Conservation (phyloP, 2,797 vertebrate genomes). For the Myoxocephalus aenaeus region DNA sequence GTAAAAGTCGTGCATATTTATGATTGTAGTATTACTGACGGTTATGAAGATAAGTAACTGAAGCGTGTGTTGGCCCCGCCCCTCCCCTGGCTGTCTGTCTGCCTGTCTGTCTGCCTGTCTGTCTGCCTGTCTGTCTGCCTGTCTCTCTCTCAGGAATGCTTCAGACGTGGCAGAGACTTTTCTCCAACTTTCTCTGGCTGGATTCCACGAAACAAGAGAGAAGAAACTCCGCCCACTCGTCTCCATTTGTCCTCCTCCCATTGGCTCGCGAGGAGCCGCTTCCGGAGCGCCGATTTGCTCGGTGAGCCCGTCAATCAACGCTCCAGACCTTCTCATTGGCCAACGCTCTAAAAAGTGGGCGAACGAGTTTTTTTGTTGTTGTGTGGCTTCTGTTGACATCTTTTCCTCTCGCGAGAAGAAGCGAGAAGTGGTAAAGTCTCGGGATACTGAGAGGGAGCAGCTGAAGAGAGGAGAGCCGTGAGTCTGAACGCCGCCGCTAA, state of each 20-base stretch:
- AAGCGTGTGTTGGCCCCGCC: too few relatives aligned
- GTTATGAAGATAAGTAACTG: too few relatives aligned
- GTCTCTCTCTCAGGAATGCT: constrained; percentile 30
- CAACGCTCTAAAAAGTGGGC: fast-evolving
- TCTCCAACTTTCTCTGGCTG: constrained; percentile 69
- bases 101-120: too few relatives aligned
- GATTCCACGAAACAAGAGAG: background rate
- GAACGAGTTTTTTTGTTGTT: background rate
- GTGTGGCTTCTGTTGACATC: constrained; percentile 14
- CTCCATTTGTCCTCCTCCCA: constrained; percentile 65
- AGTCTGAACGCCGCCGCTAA: background rate
- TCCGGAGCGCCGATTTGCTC: constrained; percentile 29
- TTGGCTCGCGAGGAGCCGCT: constrained; percentile 47
- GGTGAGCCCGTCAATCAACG: fast-evolving
- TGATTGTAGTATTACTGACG: too few relatives aligned
- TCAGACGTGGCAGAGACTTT: constrained; percentile 78
- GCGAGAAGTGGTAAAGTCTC: constrained; percentile 36
- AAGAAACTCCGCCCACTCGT: background rate
- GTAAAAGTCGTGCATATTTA: too few relatives aligned
- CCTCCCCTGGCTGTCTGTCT: constrained; percentile 8
- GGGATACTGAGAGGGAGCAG: too few relatives aligned
- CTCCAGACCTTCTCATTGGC: constrained; percentile 51
- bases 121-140: background rate
- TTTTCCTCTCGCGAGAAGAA: background rate
- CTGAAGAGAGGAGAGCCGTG: background rate